Evolutionary conservation across 2,888 invertebrate genomes (phyloP).

Genomic region (Tipula lateralis): DNA sequence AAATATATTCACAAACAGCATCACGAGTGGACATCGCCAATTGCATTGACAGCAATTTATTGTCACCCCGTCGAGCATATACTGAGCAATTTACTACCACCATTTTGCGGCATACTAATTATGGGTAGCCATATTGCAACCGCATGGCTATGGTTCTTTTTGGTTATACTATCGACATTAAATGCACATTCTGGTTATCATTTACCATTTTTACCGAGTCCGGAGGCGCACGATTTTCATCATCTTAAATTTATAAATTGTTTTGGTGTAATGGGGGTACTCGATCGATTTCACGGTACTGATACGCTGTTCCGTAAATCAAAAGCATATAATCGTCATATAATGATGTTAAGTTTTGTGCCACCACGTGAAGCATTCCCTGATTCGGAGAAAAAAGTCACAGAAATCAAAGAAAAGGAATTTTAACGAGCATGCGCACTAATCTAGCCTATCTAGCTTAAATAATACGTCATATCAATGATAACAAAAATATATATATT

Average conservation of each 20-base stretch:
- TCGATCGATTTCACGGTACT: constrained; percentile 79
- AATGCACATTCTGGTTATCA: constrained; percentile 83
- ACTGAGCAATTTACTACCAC: constrained; percentile 71
- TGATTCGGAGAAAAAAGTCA: constrained; percentile 50
- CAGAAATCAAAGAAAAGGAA: background rate
- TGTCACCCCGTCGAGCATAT: constrained; percentile 75
- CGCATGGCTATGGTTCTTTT: constrained; percentile 71
- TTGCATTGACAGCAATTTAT: constrained; percentile 76
- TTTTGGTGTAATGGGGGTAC: constrained; percentile 73
- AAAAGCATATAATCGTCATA: constrained; percentile 64
- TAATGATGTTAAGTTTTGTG: constrained; percentile 63
- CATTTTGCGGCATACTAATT: constrained; percentile 66
- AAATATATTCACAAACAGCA: constrained; percentile 79
- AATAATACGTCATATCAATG: background rate
- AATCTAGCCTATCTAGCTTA: background rate
- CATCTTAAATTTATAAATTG: constrained; percentile 83
- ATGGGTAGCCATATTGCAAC: constrained; percentile 74
- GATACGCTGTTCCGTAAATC: constrained; percentile 70
- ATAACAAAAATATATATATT: background rate
- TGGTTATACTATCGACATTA: constrained; percentile 72
- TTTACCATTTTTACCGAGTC: constrained; percentile 77
- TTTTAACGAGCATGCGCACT: background rate
- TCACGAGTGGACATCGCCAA: constrained; percentile 84
- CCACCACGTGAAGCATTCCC: constrained; percentile 65
- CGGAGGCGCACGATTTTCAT: constrained; percentile 83